Evolutionary conservation across 2,888 invertebrate genomes (phyloP).

Genomic region (Limenitis camilla): DNA sequence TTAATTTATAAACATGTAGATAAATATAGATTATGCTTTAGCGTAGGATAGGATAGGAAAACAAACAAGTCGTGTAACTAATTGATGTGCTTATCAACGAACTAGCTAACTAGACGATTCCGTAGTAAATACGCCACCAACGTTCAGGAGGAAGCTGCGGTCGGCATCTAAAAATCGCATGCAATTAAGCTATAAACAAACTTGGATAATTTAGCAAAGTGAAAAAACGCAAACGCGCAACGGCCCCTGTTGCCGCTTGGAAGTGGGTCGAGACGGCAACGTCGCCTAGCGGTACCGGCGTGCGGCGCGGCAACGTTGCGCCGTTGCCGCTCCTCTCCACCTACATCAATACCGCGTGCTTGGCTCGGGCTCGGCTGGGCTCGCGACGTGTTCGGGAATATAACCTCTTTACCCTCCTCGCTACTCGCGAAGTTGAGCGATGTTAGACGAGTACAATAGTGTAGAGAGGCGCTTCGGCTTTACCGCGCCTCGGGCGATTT

Average conservation of each 20-base stretch:
- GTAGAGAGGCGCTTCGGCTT: too few species aligned
- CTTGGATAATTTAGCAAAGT: slow-evolving; percentile 46
- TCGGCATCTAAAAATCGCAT: slow-evolving; percentile 27
- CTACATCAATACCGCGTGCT: slow-evolving; percentile 27
- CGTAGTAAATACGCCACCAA: neutral
- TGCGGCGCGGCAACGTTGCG: slow-evolving; percentile 42
- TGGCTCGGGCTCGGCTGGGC: slow-evolving; percentile 4
- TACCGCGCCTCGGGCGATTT: too few species aligned
- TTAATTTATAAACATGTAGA: too few species aligned
- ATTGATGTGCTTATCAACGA: too few species aligned
- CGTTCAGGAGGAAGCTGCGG: neutral
- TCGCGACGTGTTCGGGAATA: too few species aligned
- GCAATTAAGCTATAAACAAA: slow-evolving; percentile 35
- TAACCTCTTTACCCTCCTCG: too few species aligned
- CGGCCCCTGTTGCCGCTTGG: slow-evolving; percentile 25
- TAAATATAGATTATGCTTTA: too few species aligned
- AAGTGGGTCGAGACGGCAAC: slow-evolving; percentile 52
- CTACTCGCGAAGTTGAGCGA: too few species aligned
- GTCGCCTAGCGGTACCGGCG: slow-evolving; percentile 49
- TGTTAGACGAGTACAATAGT: too few species aligned
- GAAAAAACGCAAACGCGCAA: slow-evolving; percentile 38
- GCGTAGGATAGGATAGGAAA: too few species aligned
- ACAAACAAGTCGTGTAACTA: too few species aligned
- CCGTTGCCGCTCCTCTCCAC: slow-evolving; percentile 27
- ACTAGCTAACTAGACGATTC: too few species aligned